These are phyloP conservation scores for Perca schrenkii DNA, from an alignment of 2,113 vertebrate genomes.

Conservation along the genomic window DNA sequence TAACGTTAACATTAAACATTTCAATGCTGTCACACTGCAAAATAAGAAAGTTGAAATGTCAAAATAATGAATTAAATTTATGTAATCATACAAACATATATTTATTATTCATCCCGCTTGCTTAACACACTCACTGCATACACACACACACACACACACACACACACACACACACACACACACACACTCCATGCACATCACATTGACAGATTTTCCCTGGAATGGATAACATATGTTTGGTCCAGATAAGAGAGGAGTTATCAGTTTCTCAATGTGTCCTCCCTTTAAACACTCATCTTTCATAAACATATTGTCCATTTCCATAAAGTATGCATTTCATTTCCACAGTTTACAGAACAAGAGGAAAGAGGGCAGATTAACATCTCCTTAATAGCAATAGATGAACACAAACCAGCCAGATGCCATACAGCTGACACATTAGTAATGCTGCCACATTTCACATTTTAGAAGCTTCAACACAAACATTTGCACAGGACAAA, in stretches of 20 bases:
- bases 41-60: neutral
- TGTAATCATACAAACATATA: neutral
- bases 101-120: neutral
- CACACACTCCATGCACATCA: neutral
- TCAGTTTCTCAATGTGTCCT: conserved; percentile 53
- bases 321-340: conserved; percentile 34
- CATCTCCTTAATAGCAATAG: neutral
- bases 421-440: conserved; percentile 5
- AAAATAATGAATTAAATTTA: neutral
- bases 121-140: neutral
- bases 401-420: conserved; percentile 11
- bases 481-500: neutral
- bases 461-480: no score
- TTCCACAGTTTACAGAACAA: conserved; percentile 11
- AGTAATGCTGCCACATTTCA: neutral
- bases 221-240: conserved; percentile 63
- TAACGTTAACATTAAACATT: neutral
- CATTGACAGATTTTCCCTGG: conserved; percentile 31
- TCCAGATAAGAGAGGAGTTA: conserved; percentile 62
- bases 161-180: neutral
- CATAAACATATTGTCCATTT: conserved; percentile 40
- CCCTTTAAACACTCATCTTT: conserved; percentile 46
- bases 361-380: conserved; percentile 12
- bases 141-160: neutral
- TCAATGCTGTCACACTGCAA: neutral